Percentiles rank a stretch among this genome's conserved stretches.
phyloP scores from a whole-genome alignment of 2,113 vertebrate species.

The Zeus faber region DNA sequence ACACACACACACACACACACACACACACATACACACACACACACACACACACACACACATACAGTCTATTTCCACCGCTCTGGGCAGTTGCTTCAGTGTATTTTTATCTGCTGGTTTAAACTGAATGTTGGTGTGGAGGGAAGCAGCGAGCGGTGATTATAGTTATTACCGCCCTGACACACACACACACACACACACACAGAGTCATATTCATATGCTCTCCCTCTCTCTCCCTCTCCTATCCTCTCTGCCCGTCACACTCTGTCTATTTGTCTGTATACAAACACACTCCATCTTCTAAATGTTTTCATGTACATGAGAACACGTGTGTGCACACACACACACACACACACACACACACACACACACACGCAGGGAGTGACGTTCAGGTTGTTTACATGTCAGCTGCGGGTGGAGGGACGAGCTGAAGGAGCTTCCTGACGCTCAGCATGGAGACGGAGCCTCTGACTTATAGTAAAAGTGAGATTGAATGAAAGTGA shows the following conservation, averaged over 20 bases:
- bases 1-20: conserved; percentile 6
- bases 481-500: too few relatives aligned
- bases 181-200: conserved; percentile 28
- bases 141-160: conserved; percentile 69
- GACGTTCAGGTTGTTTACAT: too few relatives aligned
- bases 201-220: too few relatives aligned
- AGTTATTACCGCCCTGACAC: conserved; percentile 64
- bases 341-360: neutral
- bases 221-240: too few relatives aligned
- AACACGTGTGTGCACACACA: neutral
- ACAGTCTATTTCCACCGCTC: conserved; percentile 47
- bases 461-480: too few relatives aligned
- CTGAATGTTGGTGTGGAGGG: conserved; percentile 50
- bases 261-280: too few relatives aligned
- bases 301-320: too few relatives aligned
- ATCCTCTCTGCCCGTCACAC: too few relatives aligned
- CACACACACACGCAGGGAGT: neutral
- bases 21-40: conserved; percentile 13
- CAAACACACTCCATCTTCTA: too few relatives aligned
- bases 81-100: conserved; percentile 52
- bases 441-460: too few relatives aligned
- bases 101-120: conserved; percentile 68
- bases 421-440: too few relatives aligned
- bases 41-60: conserved; percentile 22
- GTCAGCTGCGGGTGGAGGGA: too few relatives aligned